Evolutionary conservation across 2,113 vertebrate genomes (phyloP).

Genomic region (Corythoichthys haematopterus): DNA sequence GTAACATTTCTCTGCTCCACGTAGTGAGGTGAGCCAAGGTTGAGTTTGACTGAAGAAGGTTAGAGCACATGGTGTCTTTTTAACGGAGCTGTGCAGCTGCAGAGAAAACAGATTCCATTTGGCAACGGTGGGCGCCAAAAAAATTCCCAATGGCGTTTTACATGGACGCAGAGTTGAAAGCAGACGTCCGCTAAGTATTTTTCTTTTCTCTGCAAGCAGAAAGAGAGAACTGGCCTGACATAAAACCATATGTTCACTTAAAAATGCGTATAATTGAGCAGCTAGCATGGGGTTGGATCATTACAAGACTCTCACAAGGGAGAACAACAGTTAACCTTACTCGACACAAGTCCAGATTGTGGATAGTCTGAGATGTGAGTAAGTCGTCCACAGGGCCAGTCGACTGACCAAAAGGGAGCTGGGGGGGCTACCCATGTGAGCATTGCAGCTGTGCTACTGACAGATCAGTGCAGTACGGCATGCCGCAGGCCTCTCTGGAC

Average conservation of each 20-base stretch:
- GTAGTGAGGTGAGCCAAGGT: slow-evolving; percentile 70
- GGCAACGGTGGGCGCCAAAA: slow-evolving; percentile 42
- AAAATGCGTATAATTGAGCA: slow-evolving; percentile 15
- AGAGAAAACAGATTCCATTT: slow-evolving; percentile 66
- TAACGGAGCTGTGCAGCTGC: slow-evolving; percentile 66
- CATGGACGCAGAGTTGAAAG: slow-evolving; percentile 47
- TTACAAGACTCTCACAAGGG: neutral
- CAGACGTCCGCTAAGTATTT: slow-evolving; percentile 34
- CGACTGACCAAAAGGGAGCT: slow-evolving; percentile 18
- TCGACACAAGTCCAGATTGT: slow-evolving; percentile 14
- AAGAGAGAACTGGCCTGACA: slow-evolving; percentile 11
- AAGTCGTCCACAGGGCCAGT: slow-evolving; percentile 16
- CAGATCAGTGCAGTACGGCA: slow-evolving; percentile 74
- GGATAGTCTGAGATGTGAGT: slow-evolving; percentile 41
- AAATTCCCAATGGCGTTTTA: slow-evolving; percentile 58
- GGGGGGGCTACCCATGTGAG: slow-evolving; percentile 31
- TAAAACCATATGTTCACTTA: slow-evolving; percentile 22
- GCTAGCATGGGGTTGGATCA: neutral
- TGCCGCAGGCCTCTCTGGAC: slow-evolving; percentile 68
- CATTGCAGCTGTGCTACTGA: slow-evolving; percentile 72
- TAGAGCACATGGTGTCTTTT: slow-evolving; percentile 64
- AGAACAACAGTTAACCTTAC: neutral
- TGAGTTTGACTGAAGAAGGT: slow-evolving; percentile 67
- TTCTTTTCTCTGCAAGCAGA: slow-evolving; percentile 17
- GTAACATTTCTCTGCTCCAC: slow-evolving; percentile 53